A percentile compares a stretch with the other conserved stretches of the same genome.
These are phyloP conservation scores for Mareca strepera DNA, from an alignment of 2,797 vertebrate species.

Conservation along the genomic window DNA sequence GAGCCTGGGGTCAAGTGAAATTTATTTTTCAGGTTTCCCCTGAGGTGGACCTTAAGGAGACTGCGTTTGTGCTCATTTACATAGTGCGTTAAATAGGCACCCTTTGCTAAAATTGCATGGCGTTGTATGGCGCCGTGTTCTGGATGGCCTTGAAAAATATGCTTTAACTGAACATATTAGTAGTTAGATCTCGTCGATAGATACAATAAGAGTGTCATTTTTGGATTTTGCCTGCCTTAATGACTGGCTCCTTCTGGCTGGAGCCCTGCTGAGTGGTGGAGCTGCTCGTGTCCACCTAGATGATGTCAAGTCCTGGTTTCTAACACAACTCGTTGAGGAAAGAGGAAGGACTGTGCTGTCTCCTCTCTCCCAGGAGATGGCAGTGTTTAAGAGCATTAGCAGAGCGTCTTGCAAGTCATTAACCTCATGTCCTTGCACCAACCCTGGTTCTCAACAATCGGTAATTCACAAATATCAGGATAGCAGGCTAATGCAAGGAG, in stretches of 20 bases:
- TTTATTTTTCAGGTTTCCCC: slow-evolving; percentile 9
- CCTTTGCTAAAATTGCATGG: background rate
- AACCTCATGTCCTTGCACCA: background rate
- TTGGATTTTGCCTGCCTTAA: background rate
- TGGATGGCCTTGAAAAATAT: background rate
- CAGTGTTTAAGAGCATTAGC: slow-evolving; percentile 68
- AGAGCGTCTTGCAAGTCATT: background rate
- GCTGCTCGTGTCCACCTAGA: background rate
- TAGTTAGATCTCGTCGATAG: background rate
- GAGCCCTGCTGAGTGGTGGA: background rate
- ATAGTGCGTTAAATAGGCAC: background rate
- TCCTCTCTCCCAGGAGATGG: slow-evolving; percentile 60
- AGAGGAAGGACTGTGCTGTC: slow-evolving; percentile 13
- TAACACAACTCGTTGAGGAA: background rate
- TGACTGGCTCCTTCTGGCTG: background rate
- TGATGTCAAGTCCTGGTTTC: background rate
- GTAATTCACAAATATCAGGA: background rate
- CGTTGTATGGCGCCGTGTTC: background rate
- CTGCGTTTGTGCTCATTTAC: background rate
- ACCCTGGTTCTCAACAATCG: background rate
- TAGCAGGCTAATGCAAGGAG: background rate
- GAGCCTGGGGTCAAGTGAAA: slow-evolving; percentile 40
- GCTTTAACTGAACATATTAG: background rate
- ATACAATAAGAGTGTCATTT: rapidly evolving
- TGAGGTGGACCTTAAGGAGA: background rate